A percentile compares a stretch with the other conserved stretches of the same genome.
Conservation (phyloP, 2,113 vertebrate species). For the Otis tarda region DNA sequence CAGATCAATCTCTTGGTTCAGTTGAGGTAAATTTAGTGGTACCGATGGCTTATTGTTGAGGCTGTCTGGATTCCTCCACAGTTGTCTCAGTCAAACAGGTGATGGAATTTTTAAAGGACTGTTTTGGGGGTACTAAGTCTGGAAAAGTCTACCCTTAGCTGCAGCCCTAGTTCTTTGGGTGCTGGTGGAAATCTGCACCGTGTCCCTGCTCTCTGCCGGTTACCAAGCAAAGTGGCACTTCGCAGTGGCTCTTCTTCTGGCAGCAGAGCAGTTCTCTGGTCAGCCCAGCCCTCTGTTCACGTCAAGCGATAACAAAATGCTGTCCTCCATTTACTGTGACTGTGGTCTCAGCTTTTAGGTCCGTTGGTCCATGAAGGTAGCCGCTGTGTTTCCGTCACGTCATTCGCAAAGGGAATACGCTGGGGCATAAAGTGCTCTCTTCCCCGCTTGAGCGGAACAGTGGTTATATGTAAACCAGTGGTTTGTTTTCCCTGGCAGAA, state of each 20-base stretch:
- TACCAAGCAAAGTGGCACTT: background rate
- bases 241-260: background rate
- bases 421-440: background rate
- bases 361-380: background rate
- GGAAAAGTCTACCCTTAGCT: background rate
- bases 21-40: background rate
- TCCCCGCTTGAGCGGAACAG: background rate
- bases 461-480: background rate
- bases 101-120: background rate
- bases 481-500: background rate
- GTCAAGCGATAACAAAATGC: background rate
- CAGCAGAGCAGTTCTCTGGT: background rate
- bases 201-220: background rate
- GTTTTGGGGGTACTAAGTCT: background rate
- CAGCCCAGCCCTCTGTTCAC: background rate
- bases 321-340: background rate
- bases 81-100: background rate
- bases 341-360: background rate
- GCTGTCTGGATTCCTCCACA: background rate
- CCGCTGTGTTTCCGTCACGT: background rate
- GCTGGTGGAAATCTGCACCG: rapidly evolving
- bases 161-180: background rate
- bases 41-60: background rate
- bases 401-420: background rate
- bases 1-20: background rate